A percentile compares a stretch with the other conserved stretches of the same genome.
These are phyloP conservation scores for Darevskia mixta DNA, from an alignment of 2,797 vertebrate genomes.

Conservation along the genomic window DNA sequence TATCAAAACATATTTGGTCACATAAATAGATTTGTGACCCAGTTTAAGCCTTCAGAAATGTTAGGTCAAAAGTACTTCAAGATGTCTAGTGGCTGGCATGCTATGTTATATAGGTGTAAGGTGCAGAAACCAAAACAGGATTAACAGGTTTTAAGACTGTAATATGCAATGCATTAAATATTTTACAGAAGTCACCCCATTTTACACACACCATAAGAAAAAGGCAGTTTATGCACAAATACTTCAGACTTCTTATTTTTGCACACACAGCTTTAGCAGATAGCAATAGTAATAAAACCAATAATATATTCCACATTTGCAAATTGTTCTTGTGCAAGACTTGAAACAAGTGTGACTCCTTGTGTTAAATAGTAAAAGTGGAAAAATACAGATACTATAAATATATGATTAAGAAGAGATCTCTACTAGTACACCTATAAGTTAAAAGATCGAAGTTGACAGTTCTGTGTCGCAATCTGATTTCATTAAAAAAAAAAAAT, in stretches of 20 bases:
- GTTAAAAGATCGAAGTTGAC: neutral
- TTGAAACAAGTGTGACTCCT: neutral
- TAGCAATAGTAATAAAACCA: neutral
- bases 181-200: neutral
- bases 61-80: neutral
- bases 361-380: neutral
- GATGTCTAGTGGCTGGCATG: neutral
- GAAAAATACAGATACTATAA: neutral
- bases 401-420: neutral
- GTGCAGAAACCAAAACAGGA: neutral
- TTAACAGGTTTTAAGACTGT: neutral
- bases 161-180: neutral
- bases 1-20: neutral
- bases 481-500: constrained; percentile 1
- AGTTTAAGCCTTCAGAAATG: constrained; percentile 10
- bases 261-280: neutral
- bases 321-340: neutral
- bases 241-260: neutral
- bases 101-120: neutral
- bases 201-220: neutral
- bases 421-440: neutral
- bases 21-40: neutral
- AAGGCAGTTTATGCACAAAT: neutral
- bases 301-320: neutral
- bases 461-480: neutral